Conservation (phyloP, 2,888 invertebrate genomes). For the Drosophila mulleri region DNA sequence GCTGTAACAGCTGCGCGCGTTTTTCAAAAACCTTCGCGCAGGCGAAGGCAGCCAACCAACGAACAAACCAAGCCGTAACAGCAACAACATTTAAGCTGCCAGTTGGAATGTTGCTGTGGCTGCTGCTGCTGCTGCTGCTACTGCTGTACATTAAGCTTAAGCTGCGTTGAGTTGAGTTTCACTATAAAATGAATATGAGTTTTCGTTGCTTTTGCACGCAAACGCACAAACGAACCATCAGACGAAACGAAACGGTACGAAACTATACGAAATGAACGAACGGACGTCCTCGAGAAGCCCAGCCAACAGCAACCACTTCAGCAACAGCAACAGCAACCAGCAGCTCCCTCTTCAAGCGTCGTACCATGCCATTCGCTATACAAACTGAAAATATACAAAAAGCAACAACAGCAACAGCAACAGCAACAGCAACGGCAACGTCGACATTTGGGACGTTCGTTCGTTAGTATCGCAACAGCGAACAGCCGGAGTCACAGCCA, state of each 20-base stretch:
- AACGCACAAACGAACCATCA: constrained; percentile 63
- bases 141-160: constrained; percentile 66
- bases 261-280: constrained; percentile 51
- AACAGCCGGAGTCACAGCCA: constrained; percentile 66
- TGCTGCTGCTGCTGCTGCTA: constrained; percentile 27
- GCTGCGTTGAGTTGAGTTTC: constrained; percentile 70
- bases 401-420: constrained; percentile 52
- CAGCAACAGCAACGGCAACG: constrained; percentile 52
- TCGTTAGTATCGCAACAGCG: constrained; percentile 74
- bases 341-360: constrained; percentile 44
- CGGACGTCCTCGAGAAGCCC: constrained; percentile 77
- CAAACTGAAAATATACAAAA: constrained; percentile 60
- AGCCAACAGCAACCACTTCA: constrained; percentile 58
- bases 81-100: constrained; percentile 57
- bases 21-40: constrained; percentile 66
- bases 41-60: constrained; percentile 53
- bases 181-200: constrained; percentile 76
- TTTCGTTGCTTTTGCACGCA: constrained; percentile 73
- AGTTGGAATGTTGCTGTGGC: constrained; percentile 33
- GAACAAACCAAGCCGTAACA: constrained; percentile 43
- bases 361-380: constrained; percentile 30
- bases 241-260: constrained; percentile 35
- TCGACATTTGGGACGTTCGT: constrained; percentile 79
- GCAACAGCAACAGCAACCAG: constrained; percentile 48
- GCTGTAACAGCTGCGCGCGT: constrained; percentile 54